phyloP scores from a whole-genome alignment of 2,797 vertebrate species.

The Steatocranus sp. region DNA sequence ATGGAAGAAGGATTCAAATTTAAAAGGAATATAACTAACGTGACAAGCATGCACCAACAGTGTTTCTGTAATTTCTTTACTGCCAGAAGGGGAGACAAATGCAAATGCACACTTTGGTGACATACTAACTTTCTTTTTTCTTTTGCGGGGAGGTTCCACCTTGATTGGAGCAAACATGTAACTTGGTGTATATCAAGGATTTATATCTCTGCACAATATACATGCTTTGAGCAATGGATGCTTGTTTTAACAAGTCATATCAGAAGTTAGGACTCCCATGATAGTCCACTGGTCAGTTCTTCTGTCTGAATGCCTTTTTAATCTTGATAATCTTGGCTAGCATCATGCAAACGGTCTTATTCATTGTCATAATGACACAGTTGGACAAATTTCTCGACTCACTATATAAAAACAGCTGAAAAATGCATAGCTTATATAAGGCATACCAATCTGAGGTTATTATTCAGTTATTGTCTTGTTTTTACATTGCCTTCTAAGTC shows the following conservation, averaged over 20 bases:
- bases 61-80: neutral
- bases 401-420: neutral
- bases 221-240: neutral
- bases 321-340: slow-evolving; percentile 12
- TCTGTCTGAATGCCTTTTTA: slow-evolving; percentile 11
- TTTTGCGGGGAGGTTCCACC: neutral
- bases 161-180: neutral
- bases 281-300: neutral
- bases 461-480: neutral
- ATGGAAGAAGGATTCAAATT: neutral
- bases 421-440: neutral
- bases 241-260: neutral
- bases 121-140: neutral
- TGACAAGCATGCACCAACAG: neutral
- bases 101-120: neutral
- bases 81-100: neutral
- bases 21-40: neutral
- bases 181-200: neutral
- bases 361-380: neutral
- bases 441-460: neutral
- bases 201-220: neutral
- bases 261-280: neutral
- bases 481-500: neutral
- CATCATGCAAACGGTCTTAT: neutral
- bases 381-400: neutral